Conservation (phyloP, 1,140 invertebrate species). For the Trichonephila clavipes region DNA sequence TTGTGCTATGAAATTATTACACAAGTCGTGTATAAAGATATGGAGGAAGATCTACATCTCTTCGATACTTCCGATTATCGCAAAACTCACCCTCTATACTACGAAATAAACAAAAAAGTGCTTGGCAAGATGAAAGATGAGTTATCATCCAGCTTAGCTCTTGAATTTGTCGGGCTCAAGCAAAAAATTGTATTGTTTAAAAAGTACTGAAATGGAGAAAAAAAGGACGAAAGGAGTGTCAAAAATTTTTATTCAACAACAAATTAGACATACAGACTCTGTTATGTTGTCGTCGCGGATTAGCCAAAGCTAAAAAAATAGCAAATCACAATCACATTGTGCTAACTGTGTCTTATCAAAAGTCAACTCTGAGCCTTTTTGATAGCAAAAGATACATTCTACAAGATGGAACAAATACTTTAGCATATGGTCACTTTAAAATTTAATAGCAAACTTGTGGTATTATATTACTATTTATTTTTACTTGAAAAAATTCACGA, state of each 20-base stretch:
- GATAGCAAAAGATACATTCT: background rate
- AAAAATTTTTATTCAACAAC: background rate
- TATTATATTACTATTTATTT: no score
- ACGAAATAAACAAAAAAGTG: background rate
- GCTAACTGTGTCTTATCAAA: background rate
- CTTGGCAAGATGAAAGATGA: background rate
- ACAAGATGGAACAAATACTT: no score
- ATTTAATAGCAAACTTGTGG: no score
- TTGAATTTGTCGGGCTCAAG: background rate
- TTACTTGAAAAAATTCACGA: no score
- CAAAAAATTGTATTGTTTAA: background rate
- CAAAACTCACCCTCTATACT: constrained; percentile 61
- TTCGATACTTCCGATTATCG: constrained; percentile 78
- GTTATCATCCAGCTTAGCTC: constrained; percentile 50
- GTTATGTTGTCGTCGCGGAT: background rate
- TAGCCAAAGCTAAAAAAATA: background rate
- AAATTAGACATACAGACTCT: background rate
- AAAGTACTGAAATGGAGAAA: background rate
- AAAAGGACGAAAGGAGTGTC: background rate
- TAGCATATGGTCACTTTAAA: no score
- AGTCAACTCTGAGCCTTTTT: background rate
- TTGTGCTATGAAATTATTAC: background rate
- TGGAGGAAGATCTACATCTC: constrained; percentile 52
- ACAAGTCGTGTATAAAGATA: constrained; percentile 75
- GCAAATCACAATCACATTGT: background rate